Evolutionary conservation across 2,888 invertebrate species (phyloP), one percentile per base, ranked within the genome.

Genomic region (Electrophaes corylata): DNA sequence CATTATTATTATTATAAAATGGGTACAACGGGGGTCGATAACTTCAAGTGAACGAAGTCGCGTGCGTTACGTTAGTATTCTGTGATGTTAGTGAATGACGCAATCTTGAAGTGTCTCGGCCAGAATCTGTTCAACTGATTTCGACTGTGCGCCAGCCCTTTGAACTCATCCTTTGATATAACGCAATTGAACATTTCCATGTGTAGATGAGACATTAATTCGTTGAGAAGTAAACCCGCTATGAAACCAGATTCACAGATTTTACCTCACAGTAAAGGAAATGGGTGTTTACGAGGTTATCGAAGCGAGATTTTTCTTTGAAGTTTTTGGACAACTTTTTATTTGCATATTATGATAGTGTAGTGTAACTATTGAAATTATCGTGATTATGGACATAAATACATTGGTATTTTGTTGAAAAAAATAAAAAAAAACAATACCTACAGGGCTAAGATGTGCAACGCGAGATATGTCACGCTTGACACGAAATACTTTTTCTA

Each of bases 121-220:
- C 66, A 64, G 62, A 54, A 57, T 55, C 53, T 41, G 57, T 43
- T 54, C 40, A 26, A 50, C 45, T 43, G 51, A 51, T 51, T 57
- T 51, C 33, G 48, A 48, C 57, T 57, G 62, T 51, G 41, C 52
- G 19, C 54, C 45, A 20, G 10, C 58, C 58, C 66, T 65, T 67
- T 65, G 65, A 65, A 59, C 54, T 57, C 6, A 51, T 46, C 65
- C 66, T 68, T 65, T 65, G 60, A 62, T 60, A 55, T 66, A 60
- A 60, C 64, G 63, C 66, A 65, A 66, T 65, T 60, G 64, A 54
- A 20, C 60, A 57, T 61, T 66, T 66, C 66, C 63, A 68, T 65
- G 64, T 62, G 45, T 57, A 59, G 58, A 52, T 47, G 63, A 55
- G 56, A 50, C 56, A 59, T 63, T 64, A 64, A 66, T 59, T 60